Percentiles rank a stretch among this genome's conserved stretches.
These are phyloP conservation scores for Ceyx margarethae DNA, from an alignment of 2,113 vertebrate species.

Conservation along the genomic window DNA sequence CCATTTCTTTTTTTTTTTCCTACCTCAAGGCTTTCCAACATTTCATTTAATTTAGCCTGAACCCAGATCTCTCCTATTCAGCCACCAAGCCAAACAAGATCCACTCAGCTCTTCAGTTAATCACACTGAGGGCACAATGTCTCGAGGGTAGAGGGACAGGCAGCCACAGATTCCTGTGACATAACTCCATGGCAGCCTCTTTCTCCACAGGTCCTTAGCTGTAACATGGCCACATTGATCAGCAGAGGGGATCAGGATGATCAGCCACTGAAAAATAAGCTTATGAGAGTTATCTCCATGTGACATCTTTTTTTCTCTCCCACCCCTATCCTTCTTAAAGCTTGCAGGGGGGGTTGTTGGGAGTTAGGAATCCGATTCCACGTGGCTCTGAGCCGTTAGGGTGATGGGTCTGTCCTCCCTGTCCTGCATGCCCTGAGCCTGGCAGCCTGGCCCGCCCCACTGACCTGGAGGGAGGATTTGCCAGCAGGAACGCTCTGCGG, in stretches of 20 bases:
- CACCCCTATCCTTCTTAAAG: background rate
- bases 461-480: slow-evolving; percentile 90
- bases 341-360: background rate
- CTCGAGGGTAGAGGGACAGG: background rate
- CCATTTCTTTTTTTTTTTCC: background rate
- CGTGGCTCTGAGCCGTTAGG: background rate
- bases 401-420: background rate
- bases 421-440: background rate
- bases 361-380: background rate
- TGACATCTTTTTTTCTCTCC: background rate
- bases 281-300: background rate
- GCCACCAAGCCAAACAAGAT: background rate
- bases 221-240: background rate
- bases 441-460: slow-evolving; percentile 37
- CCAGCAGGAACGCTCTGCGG: slow-evolving; percentile 82
- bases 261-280: background rate
- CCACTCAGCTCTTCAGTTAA: background rate
- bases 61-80: background rate
- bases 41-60: background rate
- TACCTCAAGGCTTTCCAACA: background rate
- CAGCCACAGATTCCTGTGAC: background rate
- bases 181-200: background rate
- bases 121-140: background rate
- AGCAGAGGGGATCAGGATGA: background rate
- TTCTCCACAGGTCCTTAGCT: background rate